Base-by-base conservation (phyloP, 2,888 invertebrate species). In the Meta bourneti region DNA sequence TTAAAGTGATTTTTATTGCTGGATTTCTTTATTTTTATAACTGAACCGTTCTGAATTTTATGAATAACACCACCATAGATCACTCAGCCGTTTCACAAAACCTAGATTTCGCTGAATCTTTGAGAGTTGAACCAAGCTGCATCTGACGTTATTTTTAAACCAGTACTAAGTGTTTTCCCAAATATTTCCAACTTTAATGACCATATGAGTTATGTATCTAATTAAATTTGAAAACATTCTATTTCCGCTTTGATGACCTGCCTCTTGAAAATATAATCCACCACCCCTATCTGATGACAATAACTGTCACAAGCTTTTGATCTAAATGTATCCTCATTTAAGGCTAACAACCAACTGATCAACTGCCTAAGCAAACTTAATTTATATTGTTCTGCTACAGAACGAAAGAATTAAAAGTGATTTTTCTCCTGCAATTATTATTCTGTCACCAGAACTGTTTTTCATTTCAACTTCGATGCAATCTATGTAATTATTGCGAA, bases 1-100 rank as follows among this genome's bases (percentile, higher is more conserved):
- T 51, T 52, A 52, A 0, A 52, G 5, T 52, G 61, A 13, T 52
- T 20, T 48, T 77, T 77, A 48, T 34, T 52, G n/a, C 51, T 9
- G 16, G 72, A 19, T 83, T 82, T 86, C 52, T 74, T 89, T 77
- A 81, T 89, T 89, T 82, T 70, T 77, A 82, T 34, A 34, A 1
- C 34, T 34, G 1, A 34, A 34, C 34, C 34, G 34, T 34, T 1
- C 34, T 34, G 4, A 0, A 89, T 49, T 89, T 83, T 20, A 48
- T 77, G 20, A 34, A 89, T 13, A 61, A 89, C n/a, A 19, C 83
- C 83, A 49, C 81, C 83, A 52, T 82, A 78, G 52, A 89, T 77
- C 20, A 70, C 51, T 83, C 77, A 0, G 77, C 20, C 11, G 83
- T 83, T 78, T 89, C 89, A 11, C 54, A 77, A 20, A 89, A 48